Evolutionary conservation across 2,888 invertebrate genomes (phyloP).

Genomic region (Drosophila trichaetosa): DNA sequence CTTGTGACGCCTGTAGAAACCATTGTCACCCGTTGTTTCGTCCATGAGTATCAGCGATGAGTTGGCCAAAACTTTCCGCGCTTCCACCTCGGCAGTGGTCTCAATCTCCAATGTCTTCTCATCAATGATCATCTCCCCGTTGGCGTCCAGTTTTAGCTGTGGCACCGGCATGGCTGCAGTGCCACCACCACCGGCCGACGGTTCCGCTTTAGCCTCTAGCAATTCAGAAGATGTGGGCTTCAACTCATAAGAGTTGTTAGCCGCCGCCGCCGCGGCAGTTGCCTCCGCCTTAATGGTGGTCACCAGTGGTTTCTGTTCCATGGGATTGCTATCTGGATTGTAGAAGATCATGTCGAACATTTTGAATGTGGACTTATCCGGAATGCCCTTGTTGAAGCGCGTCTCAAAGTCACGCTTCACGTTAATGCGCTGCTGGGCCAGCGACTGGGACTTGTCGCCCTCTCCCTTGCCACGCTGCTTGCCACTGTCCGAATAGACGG

Average conservation of each 20-base stretch:
- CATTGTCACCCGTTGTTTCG: slow-evolving; percentile 86
- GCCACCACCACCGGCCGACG: slow-evolving; percentile 73
- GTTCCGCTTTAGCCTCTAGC: slow-evolving; percentile 51
- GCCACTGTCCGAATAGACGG: slow-evolving; percentile 80
- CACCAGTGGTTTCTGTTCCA: slow-evolving; percentile 85
- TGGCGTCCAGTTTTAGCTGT: slow-evolving; percentile 93
- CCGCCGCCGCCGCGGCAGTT: not conserved
- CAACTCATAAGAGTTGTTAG: slow-evolving; percentile 38
- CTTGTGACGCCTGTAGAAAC: slow-evolving; percentile 88
- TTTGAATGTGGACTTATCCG: slow-evolving; percentile 90
- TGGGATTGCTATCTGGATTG: slow-evolving; percentile 92
- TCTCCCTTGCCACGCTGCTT: slow-evolving; percentile 79
- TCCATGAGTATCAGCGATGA: slow-evolving; percentile 89
- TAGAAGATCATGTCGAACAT: slow-evolving; percentile 97
- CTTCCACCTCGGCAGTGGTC: slow-evolving; percentile 88
- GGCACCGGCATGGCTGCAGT: slow-evolving; percentile 88
- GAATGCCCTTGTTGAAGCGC: slow-evolving; percentile 82
- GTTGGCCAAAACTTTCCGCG: slow-evolving; percentile 88
- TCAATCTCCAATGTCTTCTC: slow-evolving; percentile 92
- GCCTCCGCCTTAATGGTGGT: slow-evolving; percentile 81
- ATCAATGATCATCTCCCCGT: slow-evolving; percentile 94
- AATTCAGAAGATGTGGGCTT: slow-evolving; percentile 50
- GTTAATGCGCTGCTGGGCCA: slow-evolving; percentile 85
- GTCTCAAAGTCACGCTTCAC: slow-evolving; percentile 82
- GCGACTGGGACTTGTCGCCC: slow-evolving; percentile 86